Conservation (phyloP, 2,113 vertebrate genomes). For the Struthidea cinerea region DNA sequence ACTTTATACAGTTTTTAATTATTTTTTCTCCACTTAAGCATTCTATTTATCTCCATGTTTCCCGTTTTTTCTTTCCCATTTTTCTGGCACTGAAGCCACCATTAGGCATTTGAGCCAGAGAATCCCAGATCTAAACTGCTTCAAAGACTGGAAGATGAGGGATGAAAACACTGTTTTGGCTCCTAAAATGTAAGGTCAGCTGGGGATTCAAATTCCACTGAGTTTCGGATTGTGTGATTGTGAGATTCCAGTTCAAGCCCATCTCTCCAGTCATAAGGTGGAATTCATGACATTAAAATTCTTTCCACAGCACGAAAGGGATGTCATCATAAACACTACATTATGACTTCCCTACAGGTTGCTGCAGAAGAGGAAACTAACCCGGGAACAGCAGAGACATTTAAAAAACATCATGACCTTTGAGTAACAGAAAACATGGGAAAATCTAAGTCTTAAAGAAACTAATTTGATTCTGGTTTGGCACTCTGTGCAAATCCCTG, state of each 20-base stretch:
- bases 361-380: conserved; percentile 18
- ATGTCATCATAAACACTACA: conserved; percentile 36
- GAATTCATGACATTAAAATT: conserved; percentile 49
- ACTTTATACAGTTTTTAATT: not conserved
- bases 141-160: conserved; percentile 10
- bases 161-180: conserved; percentile 37
- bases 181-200: conserved; percentile 23
- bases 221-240: not conserved
- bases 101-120: not conserved
- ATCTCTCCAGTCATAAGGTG: conserved; percentile 23
- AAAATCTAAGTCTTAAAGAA: conserved; percentile 57
- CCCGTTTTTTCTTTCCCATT: not conserved
- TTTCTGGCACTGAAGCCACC: not conserved
- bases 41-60: not conserved
- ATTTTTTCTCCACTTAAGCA: not conserved
- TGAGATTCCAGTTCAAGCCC: conserved; percentile 32
- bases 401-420: conserved; percentile 55
- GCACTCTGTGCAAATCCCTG: not conserved
- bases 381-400: conserved; percentile 18
- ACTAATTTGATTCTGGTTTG: conserved; percentile 31
- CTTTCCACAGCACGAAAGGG: conserved; percentile 34
- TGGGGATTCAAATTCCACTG: conserved; percentile 42
- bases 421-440: conserved; percentile 53
- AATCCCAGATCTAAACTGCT: conserved; percentile 1
- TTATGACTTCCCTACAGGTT: conserved; percentile 41